A percentile compares a stretch with the other conserved stretches of the same genome.
These are phyloP conservation scores for Tenebrosternarchus preto DNA, from an alignment of 2,113 vertebrate genomes.

Conservation along the genomic window DNA sequence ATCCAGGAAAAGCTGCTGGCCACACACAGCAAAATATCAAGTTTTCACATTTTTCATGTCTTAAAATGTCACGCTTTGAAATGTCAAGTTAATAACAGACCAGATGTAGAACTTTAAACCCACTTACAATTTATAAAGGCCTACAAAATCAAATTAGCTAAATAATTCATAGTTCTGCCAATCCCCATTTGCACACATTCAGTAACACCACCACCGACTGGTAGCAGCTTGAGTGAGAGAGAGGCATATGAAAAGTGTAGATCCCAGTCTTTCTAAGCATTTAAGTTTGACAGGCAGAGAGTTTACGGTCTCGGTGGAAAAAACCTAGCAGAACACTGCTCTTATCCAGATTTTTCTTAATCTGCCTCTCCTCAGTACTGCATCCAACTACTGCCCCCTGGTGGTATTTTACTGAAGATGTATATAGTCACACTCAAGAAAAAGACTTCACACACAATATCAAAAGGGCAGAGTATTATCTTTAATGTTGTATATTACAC, in stretches of 20 bases:
- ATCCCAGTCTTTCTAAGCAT: constrained; percentile 22
- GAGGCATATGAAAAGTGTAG: constrained; percentile 37
- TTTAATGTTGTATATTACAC: constrained; percentile 24
- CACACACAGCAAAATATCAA: no score
- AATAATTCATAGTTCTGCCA: constrained; percentile 44
- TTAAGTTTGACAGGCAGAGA: constrained; percentile 28
- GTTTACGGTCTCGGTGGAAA: constrained; percentile 24
- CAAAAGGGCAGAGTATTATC: not conserved
- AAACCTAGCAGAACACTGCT: constrained; percentile 24
- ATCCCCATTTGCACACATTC: constrained; percentile 37
- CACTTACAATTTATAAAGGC: constrained; percentile 33
- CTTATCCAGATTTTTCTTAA: not conserved
- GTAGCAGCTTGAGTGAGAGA: constrained; percentile 15
- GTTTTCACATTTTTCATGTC: not conserved
- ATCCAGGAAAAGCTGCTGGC: no score
- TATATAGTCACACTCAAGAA: not conserved
- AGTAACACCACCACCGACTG: constrained; percentile 37
- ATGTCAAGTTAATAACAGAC: not conserved
- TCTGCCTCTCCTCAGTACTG: not conserved
- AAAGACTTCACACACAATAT: not conserved
- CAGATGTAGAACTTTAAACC: not conserved
- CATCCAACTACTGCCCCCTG: constrained; percentile 70
- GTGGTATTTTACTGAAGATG: constrained; percentile 38
- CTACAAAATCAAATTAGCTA: constrained; percentile 39
- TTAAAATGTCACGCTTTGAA: no score